phyloP scores from a whole-genome alignment of 53 echinoderm and acorn worm species.

The Stichopus horrens region DNA sequence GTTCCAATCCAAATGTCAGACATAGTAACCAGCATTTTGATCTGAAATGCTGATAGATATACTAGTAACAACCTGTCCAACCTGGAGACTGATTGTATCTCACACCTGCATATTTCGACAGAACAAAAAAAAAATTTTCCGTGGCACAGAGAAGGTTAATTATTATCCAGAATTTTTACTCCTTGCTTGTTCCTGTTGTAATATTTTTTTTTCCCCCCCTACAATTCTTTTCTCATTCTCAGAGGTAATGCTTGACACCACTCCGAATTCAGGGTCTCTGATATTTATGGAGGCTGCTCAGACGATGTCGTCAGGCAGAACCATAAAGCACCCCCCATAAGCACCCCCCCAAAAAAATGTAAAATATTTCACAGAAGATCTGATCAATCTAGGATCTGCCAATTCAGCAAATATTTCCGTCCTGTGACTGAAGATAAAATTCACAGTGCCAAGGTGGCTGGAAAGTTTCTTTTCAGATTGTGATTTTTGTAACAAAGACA shows the following conservation, averaged over 20 bases:
- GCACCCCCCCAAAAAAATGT: background rate
- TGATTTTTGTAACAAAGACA: too few species aligned
- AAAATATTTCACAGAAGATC: background rate
- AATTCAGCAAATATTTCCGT: background rate
- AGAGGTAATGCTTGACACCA: background rate
- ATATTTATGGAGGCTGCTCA: background rate
- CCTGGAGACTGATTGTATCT: background rate
- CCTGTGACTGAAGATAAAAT: background rate
- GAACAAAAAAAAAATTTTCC: background rate
- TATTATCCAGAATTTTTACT: background rate
- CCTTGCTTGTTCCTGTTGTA: too few species aligned
- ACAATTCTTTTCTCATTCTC: background rate
- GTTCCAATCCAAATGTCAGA: conserved; percentile 1
- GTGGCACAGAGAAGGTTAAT: background rate
- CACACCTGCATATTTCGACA: background rate
- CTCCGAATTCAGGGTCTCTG: background rate
- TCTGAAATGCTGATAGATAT: background rate
- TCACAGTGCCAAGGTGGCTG: too few species aligned
- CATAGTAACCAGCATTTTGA: background rate
- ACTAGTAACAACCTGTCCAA: background rate
- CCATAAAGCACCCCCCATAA: background rate
- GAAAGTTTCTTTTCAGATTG: too few species aligned
- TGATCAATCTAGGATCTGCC: background rate
- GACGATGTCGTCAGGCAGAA: background rate
- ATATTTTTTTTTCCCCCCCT: background rate